Evolutionary conservation across 2,888 invertebrate genomes (phyloP).

Genomic region (Rotaria magnacalcarata): DNA sequence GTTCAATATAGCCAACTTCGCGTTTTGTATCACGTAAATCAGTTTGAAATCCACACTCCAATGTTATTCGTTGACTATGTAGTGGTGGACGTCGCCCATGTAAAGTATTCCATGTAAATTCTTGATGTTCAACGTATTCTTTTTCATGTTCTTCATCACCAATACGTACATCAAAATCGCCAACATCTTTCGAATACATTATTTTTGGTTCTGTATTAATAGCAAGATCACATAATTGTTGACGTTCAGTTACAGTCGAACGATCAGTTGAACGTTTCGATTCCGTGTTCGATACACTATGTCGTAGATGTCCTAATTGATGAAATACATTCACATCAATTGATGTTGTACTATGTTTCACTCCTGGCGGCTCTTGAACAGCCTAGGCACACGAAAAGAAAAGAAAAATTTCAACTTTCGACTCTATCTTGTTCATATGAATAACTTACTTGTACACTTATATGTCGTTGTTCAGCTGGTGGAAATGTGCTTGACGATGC

Average conservation of each 20-base stretch:
- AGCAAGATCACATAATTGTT: neutral
- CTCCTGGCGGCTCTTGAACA: neutral
- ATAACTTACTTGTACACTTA: slow-evolving; percentile 9
- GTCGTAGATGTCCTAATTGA: neutral
- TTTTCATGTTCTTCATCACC: neutral
- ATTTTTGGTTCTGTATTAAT: slow-evolving; percentile 36
- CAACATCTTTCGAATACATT: slow-evolving; percentile 24
- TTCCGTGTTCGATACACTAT: neutral
- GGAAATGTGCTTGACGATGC: neutral
- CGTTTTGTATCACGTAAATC: slow-evolving; percentile 32
- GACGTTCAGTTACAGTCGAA: neutral
- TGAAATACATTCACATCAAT: slow-evolving; percentile 2
- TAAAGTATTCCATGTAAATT: slow-evolving; percentile 15
- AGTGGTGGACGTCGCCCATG: neutral
- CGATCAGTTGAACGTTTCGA: slow-evolving; percentile 2
- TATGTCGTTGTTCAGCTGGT: slow-evolving; percentile 13
- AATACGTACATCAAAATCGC: slow-evolving; percentile 28
- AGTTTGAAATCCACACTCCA: neutral
- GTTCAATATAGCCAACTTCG: slow-evolving; percentile 22
- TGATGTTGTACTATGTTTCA: neutral
- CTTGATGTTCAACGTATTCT: neutral
- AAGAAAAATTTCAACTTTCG: neutral
- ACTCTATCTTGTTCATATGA: neutral
- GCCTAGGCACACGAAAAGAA: neutral
- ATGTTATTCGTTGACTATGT: slow-evolving; percentile 26